A percentile compares a stretch with the other conserved stretches of the same genome.
phyloP scores from a whole-genome alignment of 2,113 vertebrate genomes.

The Ciconia maguari region DNA sequence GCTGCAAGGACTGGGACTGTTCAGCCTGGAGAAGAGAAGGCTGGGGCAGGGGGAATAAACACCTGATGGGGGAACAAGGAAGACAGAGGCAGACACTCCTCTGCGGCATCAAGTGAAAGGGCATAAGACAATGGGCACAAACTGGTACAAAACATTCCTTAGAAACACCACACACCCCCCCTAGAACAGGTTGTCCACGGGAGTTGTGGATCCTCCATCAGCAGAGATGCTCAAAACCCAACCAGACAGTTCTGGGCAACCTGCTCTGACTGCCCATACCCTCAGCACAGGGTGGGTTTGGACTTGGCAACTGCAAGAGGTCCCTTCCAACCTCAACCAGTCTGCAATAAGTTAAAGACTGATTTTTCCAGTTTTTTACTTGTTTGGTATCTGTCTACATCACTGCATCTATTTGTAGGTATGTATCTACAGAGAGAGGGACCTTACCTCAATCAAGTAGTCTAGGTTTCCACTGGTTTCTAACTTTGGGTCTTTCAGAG shows the following conservation, averaged over 20 bases:
- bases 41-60: background rate
- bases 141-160: background rate
- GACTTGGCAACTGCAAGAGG: too few relatives aligned
- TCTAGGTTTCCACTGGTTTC: background rate
- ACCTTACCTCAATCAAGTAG: accelerated
- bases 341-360: too few relatives aligned
- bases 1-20: background rate
- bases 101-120: background rate
- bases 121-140: too few relatives aligned
- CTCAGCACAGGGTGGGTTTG: accelerated
- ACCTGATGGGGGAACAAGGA: too few relatives aligned
- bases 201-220: background rate
- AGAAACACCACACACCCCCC: background rate
- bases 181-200: background rate
- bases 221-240: background rate
- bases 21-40: background rate
- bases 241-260: too few relatives aligned
- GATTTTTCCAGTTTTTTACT: background rate
- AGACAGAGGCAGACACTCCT: background rate
- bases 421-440: accelerated
- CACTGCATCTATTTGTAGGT: background rate
- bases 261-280: too few relatives aligned
- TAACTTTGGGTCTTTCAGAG: background rate
- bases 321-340: too few relatives aligned
- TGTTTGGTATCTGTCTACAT: accelerated